Conservation (phyloP, 2,888 invertebrate species). For the Hydraecia micacea region DNA sequence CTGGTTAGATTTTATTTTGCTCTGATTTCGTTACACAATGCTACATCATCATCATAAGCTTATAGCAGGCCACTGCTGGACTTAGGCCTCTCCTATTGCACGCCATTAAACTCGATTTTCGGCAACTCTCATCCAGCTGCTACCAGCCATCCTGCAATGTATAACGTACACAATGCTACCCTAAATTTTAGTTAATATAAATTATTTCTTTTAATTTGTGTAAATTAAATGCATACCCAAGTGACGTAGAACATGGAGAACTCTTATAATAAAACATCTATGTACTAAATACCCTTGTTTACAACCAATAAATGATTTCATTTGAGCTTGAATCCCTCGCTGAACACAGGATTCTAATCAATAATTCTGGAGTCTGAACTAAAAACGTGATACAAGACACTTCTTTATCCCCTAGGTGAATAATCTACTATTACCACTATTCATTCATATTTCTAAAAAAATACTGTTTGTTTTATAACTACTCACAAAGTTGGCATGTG, state of each 20-base stretch:
- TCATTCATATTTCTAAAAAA: neutral
- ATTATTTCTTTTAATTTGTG: neutral
- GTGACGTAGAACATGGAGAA: neutral
- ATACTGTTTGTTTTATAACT: neutral
- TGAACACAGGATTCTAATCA: neutral
- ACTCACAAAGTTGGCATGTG: neutral
- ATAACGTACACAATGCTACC: neutral
- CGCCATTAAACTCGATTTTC: no score
- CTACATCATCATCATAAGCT: no score
- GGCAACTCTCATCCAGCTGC: no score
- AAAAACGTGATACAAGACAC: neutral
- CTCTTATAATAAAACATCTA: neutral
- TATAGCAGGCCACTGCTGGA: no score
- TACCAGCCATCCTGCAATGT: no score
- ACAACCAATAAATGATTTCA: neutral
- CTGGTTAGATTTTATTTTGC: neutral
- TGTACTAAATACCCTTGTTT: neutral
- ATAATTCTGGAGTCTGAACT: neutral
- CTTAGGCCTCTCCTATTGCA: no score
- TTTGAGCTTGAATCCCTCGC: neutral
- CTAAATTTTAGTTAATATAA: no score
- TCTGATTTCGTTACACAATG: neutral
- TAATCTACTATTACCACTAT: neutral
- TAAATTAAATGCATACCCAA: neutral
- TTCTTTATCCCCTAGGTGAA: neutral